Conservation (phyloP, 2,113 vertebrate species). For the Microtus pennsylvanicus region DNA sequence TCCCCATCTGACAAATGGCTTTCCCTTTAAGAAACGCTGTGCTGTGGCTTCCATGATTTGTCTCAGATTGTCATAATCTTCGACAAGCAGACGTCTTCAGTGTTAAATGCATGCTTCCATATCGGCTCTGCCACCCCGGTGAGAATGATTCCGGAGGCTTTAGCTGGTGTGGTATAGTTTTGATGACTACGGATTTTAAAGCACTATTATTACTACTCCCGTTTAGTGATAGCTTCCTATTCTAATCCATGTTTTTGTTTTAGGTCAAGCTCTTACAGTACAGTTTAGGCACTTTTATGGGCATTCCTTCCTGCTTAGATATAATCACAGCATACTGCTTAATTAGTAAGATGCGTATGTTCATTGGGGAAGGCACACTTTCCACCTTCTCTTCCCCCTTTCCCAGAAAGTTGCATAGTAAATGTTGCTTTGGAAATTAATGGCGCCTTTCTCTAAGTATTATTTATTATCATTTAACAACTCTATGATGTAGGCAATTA, state of each 20-base stretch:
- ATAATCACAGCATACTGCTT: constrained; percentile 66
- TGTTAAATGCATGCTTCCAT: not conserved
- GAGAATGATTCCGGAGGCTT: constrained; percentile 8
- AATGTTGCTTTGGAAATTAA: constrained; percentile 27
- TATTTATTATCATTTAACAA: constrained; percentile 42
- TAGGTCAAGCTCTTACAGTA: constrained; percentile 64
- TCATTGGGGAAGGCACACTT: constrained; percentile 40
- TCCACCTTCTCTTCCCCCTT: not conserved
- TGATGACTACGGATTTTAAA: constrained; percentile 66
- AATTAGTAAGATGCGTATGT: constrained; percentile 60
- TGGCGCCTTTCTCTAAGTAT: not conserved
- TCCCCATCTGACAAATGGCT: not conserved
- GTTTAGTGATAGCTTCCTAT: constrained; percentile 69
- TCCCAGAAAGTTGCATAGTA: not conserved
- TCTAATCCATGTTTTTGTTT: constrained; percentile 61
- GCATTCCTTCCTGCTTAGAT: constrained; percentile 72
- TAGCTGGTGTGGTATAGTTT: not conserved
- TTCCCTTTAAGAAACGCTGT: not conserved
- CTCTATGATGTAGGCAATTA: not conserved
- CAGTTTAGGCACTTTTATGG: constrained; percentile 52
- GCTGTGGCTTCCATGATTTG: not conserved
- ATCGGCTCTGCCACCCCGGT: not conserved
- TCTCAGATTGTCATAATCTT: not conserved
- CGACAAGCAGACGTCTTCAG: constrained; percentile 35
- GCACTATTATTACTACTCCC: constrained; percentile 49